These are phyloP conservation scores for Neostethus bicornis DNA, from an alignment of 2,797 vertebrate genomes.

Conservation along the genomic window DNA sequence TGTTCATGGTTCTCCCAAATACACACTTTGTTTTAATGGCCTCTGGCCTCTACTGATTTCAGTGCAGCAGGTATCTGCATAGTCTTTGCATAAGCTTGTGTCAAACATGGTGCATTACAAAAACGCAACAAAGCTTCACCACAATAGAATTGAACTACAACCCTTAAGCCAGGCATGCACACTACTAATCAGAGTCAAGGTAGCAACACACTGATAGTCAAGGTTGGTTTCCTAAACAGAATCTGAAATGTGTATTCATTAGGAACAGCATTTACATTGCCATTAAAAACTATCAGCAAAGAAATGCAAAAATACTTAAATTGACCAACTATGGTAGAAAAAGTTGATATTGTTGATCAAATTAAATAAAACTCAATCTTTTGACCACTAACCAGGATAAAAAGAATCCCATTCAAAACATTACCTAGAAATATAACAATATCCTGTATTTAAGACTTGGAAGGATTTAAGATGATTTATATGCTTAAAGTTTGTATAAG, in stretches of 20 bases:
- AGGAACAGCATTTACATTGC: slow-evolving; percentile 1
- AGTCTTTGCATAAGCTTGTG: slow-evolving; percentile 72
- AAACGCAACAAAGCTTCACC: slow-evolving; percentile 66
- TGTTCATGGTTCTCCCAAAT: slow-evolving; percentile 33
- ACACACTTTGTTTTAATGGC: slow-evolving; percentile 41
- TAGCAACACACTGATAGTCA: slow-evolving; percentile 19
- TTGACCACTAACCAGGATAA: too few relatives aligned
- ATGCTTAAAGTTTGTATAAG: not conserved
- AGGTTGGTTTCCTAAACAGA: slow-evolving; percentile 1
- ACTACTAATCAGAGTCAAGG: slow-evolving; percentile 31
- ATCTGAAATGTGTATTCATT: slow-evolving; percentile 1
- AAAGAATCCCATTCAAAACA: too few relatives aligned
- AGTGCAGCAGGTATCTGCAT: slow-evolving; percentile 63
- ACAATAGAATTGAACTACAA: slow-evolving; percentile 58
- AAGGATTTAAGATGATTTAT: too few relatives aligned
- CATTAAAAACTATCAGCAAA: slow-evolving; percentile 1
- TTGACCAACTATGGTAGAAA: not conserved
- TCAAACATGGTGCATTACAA: slow-evolving; percentile 66
- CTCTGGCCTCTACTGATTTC: slow-evolving; percentile 45
- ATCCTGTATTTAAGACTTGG: too few relatives aligned
- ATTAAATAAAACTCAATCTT: too few relatives aligned
- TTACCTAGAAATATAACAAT: too few relatives aligned
- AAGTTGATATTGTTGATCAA: too few relatives aligned
- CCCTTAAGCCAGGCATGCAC: slow-evolving; percentile 20
- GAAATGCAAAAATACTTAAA: not conserved